Evolutionary conservation across 2,113 vertebrate species (phyloP).

Genomic region (Anarhynchus alexandrinus): DNA sequence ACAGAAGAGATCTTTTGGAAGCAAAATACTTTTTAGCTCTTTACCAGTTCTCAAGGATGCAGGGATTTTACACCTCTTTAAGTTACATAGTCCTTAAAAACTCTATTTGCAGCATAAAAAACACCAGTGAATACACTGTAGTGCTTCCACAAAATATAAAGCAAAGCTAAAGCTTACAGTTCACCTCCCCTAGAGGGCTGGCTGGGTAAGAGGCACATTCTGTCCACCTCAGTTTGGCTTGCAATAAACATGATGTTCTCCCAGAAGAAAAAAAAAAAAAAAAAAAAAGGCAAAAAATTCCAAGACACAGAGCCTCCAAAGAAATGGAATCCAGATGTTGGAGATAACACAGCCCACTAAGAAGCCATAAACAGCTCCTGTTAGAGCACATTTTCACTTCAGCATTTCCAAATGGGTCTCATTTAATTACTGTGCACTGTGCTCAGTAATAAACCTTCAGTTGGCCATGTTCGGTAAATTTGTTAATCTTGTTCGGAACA

Average conservation of each 20-base stretch:
- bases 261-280: background rate
- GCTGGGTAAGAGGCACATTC: conserved; percentile 53
- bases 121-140: background rate
- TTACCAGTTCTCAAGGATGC: background rate
- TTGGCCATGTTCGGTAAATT: background rate
- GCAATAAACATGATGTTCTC: conserved; percentile 58
- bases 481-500: background rate
- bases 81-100: background rate
- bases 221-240: conserved; percentile 48
- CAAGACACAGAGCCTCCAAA: conserved; percentile 68
- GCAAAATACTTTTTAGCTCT: background rate
- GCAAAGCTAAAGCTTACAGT: background rate
- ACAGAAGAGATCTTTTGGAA: background rate
- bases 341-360: conserved; percentile 62
- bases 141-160: background rate
- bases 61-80: background rate
- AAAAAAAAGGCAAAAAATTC: conserved; percentile 54
- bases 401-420: conserved; percentile 34
- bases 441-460: background rate
- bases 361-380: conserved; percentile 71
- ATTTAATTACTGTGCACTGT: conserved; percentile 14
- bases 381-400: conserved; percentile 60
- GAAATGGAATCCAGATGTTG: conserved; percentile 80
- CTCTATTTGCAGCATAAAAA: background rate
- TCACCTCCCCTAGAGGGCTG: conserved; percentile 24